Evolutionary conservation across 1,140 invertebrate genomes (phyloP), one percentile per base, ranked within the genome.

Genomic region (Caerostris extrusa): DNA sequence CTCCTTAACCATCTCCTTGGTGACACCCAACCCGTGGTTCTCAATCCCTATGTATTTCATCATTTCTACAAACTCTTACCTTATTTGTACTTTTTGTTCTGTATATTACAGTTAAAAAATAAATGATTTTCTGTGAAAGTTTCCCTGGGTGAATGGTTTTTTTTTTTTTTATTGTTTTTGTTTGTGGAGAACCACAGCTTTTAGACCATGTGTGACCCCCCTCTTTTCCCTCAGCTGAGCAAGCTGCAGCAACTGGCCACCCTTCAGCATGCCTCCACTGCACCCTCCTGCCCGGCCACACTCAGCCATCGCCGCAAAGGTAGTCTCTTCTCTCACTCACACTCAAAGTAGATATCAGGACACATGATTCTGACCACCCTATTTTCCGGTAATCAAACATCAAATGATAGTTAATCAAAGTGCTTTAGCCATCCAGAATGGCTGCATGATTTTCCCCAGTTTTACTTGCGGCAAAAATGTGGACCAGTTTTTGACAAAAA

Each of bases 211-310:
- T 91, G 88, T 94, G 93, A 85, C 58, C 69, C 67, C 90, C 89
- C 64, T 81, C 71, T 91, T 67, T 90, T 90, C 92, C 64, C 83
- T 96, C 95, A 95, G 95, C 94, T 95, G 94, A 95, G 93, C 93
- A 95, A 95, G 94, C 95, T 95, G 87, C 95, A 95, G 81, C 95
- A 95, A 82, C 95, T 95, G 85, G 95, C 95, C 61, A 93, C 92
- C 92, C 95, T 95, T 50, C 95, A 95, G 94, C 95, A 95, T 94
- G 92, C 95, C 90, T 93, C 92, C 85, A 91, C 89, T 67, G 90
- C 90, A 85, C 95, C 95, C 91, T 95, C 77, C 93, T 94, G 89
- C 94, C 93, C 60, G 94, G 90, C 83, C 93, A 94, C 89, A 87
- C 71, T 57, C 81, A 83, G 14, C 50, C 86, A 92, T 85, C 94